These are phyloP conservation scores for Nylanderia fulva DNA, from an alignment of 1,140 invertebrate species.

Conservation along the genomic window DNA sequence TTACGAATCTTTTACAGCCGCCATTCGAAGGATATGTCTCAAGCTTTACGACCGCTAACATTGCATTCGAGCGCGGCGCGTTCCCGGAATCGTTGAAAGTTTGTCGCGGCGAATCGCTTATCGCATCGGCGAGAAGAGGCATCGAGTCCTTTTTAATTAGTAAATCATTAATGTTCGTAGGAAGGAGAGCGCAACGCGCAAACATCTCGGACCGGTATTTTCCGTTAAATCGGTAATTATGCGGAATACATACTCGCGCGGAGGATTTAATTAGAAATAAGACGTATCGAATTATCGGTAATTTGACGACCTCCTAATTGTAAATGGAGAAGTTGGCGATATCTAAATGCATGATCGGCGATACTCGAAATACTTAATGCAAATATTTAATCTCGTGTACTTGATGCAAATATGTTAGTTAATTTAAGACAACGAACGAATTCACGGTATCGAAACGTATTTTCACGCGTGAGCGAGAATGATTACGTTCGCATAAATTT, in stretches of 20 bases:
- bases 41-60: constrained; percentile 25
- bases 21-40: neutral
- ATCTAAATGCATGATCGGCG: neutral
- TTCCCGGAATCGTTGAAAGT: constrained; percentile 13
- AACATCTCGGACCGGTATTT: neutral
- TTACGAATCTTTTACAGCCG: constrained; percentile 12
- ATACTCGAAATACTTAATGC: no score
- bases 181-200: no score
- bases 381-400: constrained; percentile 1
- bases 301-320: constrained; percentile 8
- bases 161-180: neutral
- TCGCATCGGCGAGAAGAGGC: neutral
- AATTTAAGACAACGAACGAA: neutral
- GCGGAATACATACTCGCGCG: neutral
- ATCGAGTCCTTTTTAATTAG: constrained; percentile 24
- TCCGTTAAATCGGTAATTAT: neutral
- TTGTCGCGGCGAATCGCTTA: constrained; percentile 10
- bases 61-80: neutral
- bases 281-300: neutral
- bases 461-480: constrained; percentile 6
- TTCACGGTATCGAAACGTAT: neutral
- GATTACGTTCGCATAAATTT: constrained; percentile 56
- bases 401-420: neutral
- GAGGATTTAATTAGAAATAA: constrained; percentile 37
- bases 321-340: neutral